phyloP scores from a whole-genome alignment of 2,113 vertebrate genomes.

The Pantherophis guttatus region DNA sequence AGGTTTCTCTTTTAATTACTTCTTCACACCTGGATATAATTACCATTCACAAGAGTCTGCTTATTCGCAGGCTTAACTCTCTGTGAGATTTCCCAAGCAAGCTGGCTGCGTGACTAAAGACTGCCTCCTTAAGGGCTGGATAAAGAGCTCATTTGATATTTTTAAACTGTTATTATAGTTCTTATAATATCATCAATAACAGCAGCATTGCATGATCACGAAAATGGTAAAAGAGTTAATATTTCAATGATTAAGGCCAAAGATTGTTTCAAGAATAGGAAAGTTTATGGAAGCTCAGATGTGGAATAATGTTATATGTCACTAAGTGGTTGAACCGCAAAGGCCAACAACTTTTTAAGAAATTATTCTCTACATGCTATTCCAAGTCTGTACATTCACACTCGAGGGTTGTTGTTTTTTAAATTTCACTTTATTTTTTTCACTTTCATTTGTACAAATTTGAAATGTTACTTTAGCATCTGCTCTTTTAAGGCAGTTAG shows the following conservation, averaged over 20 bases:
- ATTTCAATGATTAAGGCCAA: slow-evolving; percentile 47
- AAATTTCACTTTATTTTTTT: not conserved
- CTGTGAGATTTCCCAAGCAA: slow-evolving; percentile 33
- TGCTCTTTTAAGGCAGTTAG: slow-evolving; percentile 87
- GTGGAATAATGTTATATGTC: slow-evolving; percentile 48
- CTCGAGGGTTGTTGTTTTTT: not conserved
- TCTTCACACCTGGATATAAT: slow-evolving; percentile 29
- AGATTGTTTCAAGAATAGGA: slow-evolving; percentile 33
- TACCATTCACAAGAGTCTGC: slow-evolving; percentile 47
- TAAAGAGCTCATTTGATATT: slow-evolving; percentile 60
- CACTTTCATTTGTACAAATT: slow-evolving; percentile 60
- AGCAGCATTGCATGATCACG: slow-evolving; percentile 37
- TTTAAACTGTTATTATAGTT: not conserved
- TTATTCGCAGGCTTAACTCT: slow-evolving; percentile 22
- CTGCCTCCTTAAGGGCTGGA: slow-evolving; percentile 52
- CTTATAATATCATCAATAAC: not conserved
- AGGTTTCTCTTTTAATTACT: slow-evolving; percentile 40
- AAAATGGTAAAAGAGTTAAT: slow-evolving; percentile 54
- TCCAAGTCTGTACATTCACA: slow-evolving; percentile 53
- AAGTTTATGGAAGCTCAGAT: slow-evolving; percentile 26
- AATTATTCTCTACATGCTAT: slow-evolving; percentile 61
- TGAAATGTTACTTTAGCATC: slow-evolving; percentile 83
- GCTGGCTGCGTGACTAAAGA: slow-evolving; percentile 35
- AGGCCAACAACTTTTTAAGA: slow-evolving; percentile 50
- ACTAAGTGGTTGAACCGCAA: slow-evolving; percentile 38